Conservation (phyloP, 2,888 invertebrate genomes). For the Athalia rosae region DNA sequence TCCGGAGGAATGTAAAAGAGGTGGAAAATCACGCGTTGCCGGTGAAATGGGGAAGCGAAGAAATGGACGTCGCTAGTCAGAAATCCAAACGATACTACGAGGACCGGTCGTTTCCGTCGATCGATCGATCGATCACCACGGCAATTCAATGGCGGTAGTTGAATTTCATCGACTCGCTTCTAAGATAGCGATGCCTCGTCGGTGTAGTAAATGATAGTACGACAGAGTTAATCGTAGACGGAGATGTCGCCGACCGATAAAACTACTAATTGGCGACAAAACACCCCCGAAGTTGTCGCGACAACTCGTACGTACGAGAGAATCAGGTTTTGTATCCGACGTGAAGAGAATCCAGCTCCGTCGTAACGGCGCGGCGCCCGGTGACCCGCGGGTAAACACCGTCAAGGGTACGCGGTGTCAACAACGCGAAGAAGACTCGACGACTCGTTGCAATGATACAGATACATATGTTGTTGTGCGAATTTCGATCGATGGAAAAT, state of each 20-base stretch:
- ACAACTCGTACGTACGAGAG: constrained; percentile 7
- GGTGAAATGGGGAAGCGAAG: not conserved
- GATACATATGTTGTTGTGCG: no score
- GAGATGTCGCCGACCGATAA: constrained; percentile 14
- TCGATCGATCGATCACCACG: no score
- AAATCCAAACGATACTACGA: no score
- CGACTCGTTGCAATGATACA: no score
- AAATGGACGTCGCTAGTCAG: not conserved
- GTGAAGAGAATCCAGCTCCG: constrained; percentile 13
- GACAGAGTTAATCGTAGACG: not conserved
- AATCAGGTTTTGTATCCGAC: not conserved
- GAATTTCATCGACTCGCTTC: no score
- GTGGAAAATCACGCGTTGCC: constrained; percentile 3
- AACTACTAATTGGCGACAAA: constrained; percentile 31
- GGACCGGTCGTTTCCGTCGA: no score
- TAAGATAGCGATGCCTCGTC: constrained; percentile 23
- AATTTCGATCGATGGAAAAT: no score
- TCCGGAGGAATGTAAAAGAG: not conserved
- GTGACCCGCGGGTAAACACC: no score
- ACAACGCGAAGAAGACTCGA: not conserved
- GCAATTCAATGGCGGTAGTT: no score
- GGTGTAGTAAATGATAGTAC: not conserved
- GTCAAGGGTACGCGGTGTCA: not conserved
- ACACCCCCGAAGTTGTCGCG: not conserved
- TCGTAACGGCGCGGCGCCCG: constrained; percentile 28